Percentiles rank a stretch among this genome's conserved stretches.
Evolutionary conservation across 2,888 invertebrate genomes (phyloP).

Genomic region (Ennomos erosarius): DNA sequence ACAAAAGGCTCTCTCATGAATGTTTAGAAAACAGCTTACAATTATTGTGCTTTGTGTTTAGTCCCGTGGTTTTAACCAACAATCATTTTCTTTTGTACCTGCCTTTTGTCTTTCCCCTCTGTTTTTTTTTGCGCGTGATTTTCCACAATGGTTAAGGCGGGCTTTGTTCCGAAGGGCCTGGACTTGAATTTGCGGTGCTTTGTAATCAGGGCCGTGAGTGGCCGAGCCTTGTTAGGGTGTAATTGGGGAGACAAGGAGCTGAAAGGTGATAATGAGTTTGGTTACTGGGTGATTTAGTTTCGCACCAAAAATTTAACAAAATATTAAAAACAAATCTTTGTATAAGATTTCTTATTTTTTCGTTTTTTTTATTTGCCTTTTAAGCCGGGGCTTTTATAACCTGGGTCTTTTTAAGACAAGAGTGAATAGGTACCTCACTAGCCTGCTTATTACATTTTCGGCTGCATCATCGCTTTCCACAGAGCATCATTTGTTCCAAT

Average conservation of each 20-base stretch:
- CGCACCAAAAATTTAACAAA: not conserved
- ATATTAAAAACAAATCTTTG: constrained; percentile 2
- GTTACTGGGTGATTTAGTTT: constrained; percentile 1
- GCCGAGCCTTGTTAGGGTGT: constrained; percentile 19
- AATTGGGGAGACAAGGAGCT: constrained; percentile 20
- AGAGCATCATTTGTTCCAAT: no score
- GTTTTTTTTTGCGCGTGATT: constrained; percentile 22
- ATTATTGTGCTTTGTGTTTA: constrained; percentile 25
- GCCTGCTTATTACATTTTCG: no score
- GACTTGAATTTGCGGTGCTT: constrained; percentile 15
- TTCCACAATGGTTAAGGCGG: constrained; percentile 19
- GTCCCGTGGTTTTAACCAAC: constrained; percentile 21
- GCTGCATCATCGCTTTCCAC: no score
- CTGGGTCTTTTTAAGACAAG: no score
- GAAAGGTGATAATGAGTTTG: constrained; percentile 16
- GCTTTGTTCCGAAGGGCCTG: constrained; percentile 27
- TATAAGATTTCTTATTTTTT: no score
- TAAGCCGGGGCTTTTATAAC: no score
- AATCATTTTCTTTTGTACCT: constrained; percentile 21
- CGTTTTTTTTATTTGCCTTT: no score
- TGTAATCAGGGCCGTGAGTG: constrained; percentile 11
- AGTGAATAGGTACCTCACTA: no score
- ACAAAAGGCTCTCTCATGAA: constrained; percentile 19
- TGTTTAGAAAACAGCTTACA: constrained; percentile 24
- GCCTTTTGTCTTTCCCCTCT: constrained; percentile 25